Base-by-base conservation (phyloP, 2,797 vertebrate species). In the Gadopsis bispinosus region DNA sequence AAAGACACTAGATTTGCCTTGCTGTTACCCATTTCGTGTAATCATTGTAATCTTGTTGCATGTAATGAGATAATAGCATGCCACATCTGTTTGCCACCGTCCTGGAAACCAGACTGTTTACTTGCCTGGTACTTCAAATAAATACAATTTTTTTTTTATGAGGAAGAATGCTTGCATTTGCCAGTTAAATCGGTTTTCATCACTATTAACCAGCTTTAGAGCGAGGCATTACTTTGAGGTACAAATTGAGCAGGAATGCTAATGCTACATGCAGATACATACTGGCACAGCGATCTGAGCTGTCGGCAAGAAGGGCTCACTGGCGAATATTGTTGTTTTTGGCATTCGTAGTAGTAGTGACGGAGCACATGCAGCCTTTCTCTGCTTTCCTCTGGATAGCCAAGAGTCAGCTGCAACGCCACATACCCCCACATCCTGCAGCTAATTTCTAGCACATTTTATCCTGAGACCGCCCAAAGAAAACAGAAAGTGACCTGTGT, bases 211-310 rank as follows among this genome's bases (percentile, higher is more conserved):
- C 53, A 77, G 83, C 86, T 86, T 87, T 43, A 35, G 75, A 91
- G 85, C 83, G 83, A 89, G 81, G 85, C 75, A 84, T 72, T 67
- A 84, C 88, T 90, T 72, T 88, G 80, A 87, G 85, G 79, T 85
- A 84, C 81, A 87, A 85, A 92, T 83, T 51, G 29, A 8, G 71
- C 20, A 55, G 61, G 73, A 66, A 75, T 60, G 41, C 37, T 54
- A 69, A 83, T 67, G 74, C 69, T 77, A 64, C 9, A 76, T 81
- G 75, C 78, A 35, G 10, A 72, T 81, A 65, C 74, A 41, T 45
- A 43, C 69, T 70, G 75, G 69, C 69, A 31, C 7, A 26, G 50
- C 64, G 41, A 75, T 33, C 66, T 20, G 64, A 80, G 76, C 83
- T 83, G 63, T 29, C 13, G 60, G 72, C 75, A 61, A 80, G 19